Base-by-base conservation (phyloP, 2,888 invertebrate species). In the Ennomos quercinarius region DNA sequence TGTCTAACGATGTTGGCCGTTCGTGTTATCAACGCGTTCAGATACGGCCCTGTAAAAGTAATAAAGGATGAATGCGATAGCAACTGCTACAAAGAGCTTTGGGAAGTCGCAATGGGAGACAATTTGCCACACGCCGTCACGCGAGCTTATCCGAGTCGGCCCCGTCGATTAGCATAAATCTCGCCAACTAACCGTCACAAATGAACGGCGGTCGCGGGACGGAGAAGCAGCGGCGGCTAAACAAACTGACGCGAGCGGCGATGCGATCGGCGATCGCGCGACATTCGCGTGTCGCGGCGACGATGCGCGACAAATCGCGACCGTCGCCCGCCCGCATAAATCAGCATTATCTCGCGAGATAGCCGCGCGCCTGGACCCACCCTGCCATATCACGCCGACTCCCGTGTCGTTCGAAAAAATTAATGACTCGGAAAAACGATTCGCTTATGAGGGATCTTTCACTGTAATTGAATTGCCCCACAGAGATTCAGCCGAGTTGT, bases 351-450 rank as follows among this genome's bases (percentile, higher is more conserved):
- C 93, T 93, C 85, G 85, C 86, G 89, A 92, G 92, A 92, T 92
- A 92, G 90, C 91, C 91, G 83, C 84, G 80, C 82, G 80, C 83
- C 77, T 80, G 86, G 86, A 84, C 86, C 84, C 86, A 81, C 86
- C 86, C 87, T 83, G 87, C 86, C 87, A 81, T 91, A 91, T 90
- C 91, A 84, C 86, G 86, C 86, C 80, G 78, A 78, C 84, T 84
- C 88, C 87, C 82, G 89, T 91, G 90, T 90, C 92, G 91, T 91
- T 92, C 85, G 89, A 90, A 92, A 91, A 92, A 92, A 91, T 92
- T 92, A 91, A 92, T 92, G 92, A 90, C 91, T 84, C 89, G 92
- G 92, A 92, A 92, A 92, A 92, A 91, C 91, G 92, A 91, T 91
- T 91, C 92, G 91, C 91, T 92, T 92, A 92, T 92, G 92, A 92